Conservation (phyloP, 2,888 invertebrate species). For the Adela reaumurella region DNA sequence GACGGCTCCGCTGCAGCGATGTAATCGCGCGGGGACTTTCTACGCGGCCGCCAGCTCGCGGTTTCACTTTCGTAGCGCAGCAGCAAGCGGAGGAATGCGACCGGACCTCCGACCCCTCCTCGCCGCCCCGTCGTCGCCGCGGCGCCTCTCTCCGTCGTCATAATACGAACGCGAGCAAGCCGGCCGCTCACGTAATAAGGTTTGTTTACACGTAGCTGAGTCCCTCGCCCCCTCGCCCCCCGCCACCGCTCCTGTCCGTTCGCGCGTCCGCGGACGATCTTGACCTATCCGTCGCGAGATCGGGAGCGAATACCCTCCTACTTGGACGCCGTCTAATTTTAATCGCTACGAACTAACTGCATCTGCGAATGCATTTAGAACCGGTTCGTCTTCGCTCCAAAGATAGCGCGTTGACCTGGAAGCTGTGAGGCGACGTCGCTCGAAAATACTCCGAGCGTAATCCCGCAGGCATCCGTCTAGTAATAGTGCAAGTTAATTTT, state of each 20-base stretch:
- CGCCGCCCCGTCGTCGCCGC: conserved; percentile 19
- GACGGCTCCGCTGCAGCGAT: conserved; percentile 24
- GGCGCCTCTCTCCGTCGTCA: conserved; percentile 12
- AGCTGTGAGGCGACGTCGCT: not conserved
- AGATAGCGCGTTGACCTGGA: not conserved
- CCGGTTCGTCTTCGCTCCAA: not conserved
- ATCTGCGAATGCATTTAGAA: not conserved
- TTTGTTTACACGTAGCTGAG: conserved; percentile 10
- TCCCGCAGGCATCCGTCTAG: not conserved
- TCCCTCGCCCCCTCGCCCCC: conserved; percentile 4
- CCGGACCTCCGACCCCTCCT: conserved; percentile 47
- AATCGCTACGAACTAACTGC: not conserved
- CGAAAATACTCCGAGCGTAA: not conserved
- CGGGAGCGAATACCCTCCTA: not conserved
- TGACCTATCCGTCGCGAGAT: not conserved
- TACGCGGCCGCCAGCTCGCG: conserved; percentile 34
- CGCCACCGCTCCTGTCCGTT: not conserved
- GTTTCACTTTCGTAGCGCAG: conserved; percentile 48
- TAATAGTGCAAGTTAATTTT: conserved; percentile 16
- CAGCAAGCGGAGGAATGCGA: conserved; percentile 39
- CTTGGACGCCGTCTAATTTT: not conserved
- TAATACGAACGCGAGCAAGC: conserved; percentile 12
- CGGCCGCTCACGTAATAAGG: conserved; percentile 9
- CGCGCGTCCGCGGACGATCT: not conserved
- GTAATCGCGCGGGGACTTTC: conserved; percentile 53